Evolutionary conservation across 1,140 invertebrate species (phyloP).

Genomic region (Heterodera carotae): DNA sequence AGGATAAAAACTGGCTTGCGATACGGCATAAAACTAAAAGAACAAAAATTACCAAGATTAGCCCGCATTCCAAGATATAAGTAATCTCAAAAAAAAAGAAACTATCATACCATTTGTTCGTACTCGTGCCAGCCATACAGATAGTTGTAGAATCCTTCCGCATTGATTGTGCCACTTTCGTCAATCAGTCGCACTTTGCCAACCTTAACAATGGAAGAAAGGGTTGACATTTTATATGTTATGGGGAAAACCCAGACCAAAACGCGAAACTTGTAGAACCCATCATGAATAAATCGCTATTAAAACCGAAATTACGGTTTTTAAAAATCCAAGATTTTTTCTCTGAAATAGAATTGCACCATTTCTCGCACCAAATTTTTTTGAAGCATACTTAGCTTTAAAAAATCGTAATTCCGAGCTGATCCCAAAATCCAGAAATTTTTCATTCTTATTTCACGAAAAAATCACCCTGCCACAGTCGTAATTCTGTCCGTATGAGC

Average conservation of each 20-base stretch:
- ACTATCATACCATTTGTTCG: constrained; percentile 83
- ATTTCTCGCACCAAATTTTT: too few species aligned
- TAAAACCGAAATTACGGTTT: too few species aligned
- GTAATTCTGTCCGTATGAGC: constrained; percentile 47
- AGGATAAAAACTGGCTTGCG: constrained; percentile 69
- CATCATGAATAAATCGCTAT: too few species aligned
- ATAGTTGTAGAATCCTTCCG: constrained; percentile 96
- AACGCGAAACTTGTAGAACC: too few species aligned
- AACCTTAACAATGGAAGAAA: neutral
- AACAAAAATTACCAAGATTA: neutral
- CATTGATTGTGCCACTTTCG: constrained; percentile 81
- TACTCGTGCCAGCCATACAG: constrained; percentile 89
- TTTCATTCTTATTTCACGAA: neutral
- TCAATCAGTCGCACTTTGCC: constrained; percentile 72
- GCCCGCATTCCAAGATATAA: too few species aligned
- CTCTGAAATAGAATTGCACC: too few species aligned
- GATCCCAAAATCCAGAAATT: neutral
- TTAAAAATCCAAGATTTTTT: too few species aligned
- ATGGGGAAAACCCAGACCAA: too few species aligned
- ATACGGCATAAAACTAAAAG: constrained; percentile 74
- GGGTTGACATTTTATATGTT: too few species aligned
- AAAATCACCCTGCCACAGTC: constrained; percentile 53
- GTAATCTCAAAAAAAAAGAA: constrained; percentile 68
- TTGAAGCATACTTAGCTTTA: too few species aligned
- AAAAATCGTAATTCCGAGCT: too few species aligned